Percentiles rank a stretch among this genome's conserved stretches.
Evolutionary conservation across 2,797 vertebrate genomes (phyloP).

Genomic region (Alcedo atthis): DNA sequence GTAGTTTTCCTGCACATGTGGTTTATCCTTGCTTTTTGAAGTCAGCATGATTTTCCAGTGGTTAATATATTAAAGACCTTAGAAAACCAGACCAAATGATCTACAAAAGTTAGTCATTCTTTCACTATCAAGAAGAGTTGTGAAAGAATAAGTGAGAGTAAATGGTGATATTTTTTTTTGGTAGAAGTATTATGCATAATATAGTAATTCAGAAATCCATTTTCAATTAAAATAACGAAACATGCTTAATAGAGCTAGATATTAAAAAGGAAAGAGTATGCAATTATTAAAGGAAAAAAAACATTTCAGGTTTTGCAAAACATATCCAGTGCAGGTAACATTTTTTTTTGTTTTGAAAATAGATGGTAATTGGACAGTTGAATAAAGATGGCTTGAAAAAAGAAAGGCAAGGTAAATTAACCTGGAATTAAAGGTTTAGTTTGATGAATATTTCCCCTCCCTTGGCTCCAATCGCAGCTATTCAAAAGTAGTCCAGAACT

Average conservation of each 20-base stretch:
- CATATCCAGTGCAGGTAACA: background rate
- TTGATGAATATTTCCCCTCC: background rate
- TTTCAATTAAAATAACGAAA: background rate
- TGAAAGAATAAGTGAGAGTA: background rate
- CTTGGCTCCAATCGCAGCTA: background rate
- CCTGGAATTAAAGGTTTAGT: background rate
- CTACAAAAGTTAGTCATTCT: background rate
- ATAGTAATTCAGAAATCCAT: background rate
- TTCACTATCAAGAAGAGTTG: background rate
- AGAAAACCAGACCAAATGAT: background rate
- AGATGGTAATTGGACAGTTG: background rate
- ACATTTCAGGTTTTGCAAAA: background rate
- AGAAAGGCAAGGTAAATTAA: background rate
- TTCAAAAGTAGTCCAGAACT: background rate
- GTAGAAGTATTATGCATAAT: background rate
- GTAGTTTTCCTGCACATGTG: background rate
- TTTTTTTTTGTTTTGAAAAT: background rate
- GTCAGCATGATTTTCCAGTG: background rate
- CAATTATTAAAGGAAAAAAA: background rate
- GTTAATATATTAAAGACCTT: background rate
- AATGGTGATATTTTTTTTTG: background rate
- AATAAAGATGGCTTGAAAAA: background rate
- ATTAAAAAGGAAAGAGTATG: background rate
- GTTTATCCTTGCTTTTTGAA: background rate
- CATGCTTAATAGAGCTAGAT: background rate